Evolutionary conservation across 1,140 invertebrate species (phyloP).

Genomic region (Hydropsyche tenuis): DNA sequence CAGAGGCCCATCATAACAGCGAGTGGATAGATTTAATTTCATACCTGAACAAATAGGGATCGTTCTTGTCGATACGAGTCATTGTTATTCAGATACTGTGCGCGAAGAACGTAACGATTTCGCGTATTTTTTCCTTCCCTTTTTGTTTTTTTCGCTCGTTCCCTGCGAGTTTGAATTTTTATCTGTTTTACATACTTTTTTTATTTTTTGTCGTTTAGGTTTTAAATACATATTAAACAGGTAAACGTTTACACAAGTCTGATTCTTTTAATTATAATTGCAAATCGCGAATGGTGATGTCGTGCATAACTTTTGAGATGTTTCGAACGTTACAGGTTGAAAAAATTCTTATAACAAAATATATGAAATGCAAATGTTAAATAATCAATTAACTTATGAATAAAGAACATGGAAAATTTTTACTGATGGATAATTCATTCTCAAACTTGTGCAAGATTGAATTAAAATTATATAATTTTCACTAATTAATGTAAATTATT

Average conservation of each 20-base stretch:
- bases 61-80: slow-evolving; percentile 29
- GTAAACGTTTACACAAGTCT: slow-evolving; percentile 47
- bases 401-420: no score
- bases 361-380: background rate
- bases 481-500: no score
- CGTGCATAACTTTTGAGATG: background rate
- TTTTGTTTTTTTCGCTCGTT: background rate
- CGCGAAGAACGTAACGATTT: slow-evolving; percentile 8
- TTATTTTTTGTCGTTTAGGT: slow-evolving; percentile 23
- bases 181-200: slow-evolving; percentile 14
- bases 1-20: slow-evolving; percentile 34
- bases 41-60: slow-evolving; percentile 47
- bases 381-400: background rate
- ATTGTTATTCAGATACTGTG: slow-evolving; percentile 46
- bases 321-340: background rate
- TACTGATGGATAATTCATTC: no score
- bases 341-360: background rate
- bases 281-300: slow-evolving; percentile 32
- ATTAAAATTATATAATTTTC: no score
- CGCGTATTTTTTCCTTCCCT: background rate
- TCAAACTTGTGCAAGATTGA: no score
- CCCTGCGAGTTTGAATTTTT: slow-evolving; percentile 42
- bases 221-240: slow-evolving; percentile 50
- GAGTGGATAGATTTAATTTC: slow-evolving; percentile 35
- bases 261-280: slow-evolving; percentile 43